Base-by-base conservation (phyloP, 2,113 vertebrate genomes). In the Lipotes vexillifer region DNA sequence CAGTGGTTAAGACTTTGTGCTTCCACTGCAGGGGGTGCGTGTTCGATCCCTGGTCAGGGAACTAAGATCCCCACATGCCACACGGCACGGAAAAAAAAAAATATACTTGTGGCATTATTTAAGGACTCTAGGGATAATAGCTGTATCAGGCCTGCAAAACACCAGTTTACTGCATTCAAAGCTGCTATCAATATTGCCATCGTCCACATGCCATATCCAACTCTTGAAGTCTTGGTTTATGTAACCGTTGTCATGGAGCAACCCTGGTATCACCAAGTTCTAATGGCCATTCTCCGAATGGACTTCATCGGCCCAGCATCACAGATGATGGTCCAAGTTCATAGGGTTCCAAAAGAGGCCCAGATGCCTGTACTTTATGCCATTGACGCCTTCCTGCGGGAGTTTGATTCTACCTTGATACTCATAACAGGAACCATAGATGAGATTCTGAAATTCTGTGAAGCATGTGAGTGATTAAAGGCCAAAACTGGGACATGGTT, bases 231-330 rank as follows among this genome's bases (percentile, higher is more conserved):
- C 61, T n/a, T 18, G 27, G 61, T 41, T 27, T 57, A 10, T 65
- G 59, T 44, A 74, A 46, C n/a, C 21, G 63, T 80, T 2, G 1
- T 88, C 31, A 0, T 8, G 44, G 31, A 0, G 0, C 41, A 75
- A 21, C 38, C 68, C 71, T 55, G n/a, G 41, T 18, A 31, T 63
- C 9, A 10, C 29, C 36, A 9, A 31, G 36, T 38, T 59, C 38
- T 38, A 69, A 71, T 14, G 44, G 44, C 36, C 49, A 38, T 17
- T 80, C 38, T 74, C 57, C 5, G 11, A 61, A 59, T 1, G 5
- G 55, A 49, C 38, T 49, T 59, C 41, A 27, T 2, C 33, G 61
- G n/a, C 29, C 25, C 14, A 33, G 33, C 38, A 4, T n/a, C 63
- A 41, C 82, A 52, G 88, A 59, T 13, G 72, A 71, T 57, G 44